Evolutionary conservation across 2,797 vertebrate species (phyloP), one percentile per base, ranked within the genome.

Genomic region (Pterois miles): DNA sequence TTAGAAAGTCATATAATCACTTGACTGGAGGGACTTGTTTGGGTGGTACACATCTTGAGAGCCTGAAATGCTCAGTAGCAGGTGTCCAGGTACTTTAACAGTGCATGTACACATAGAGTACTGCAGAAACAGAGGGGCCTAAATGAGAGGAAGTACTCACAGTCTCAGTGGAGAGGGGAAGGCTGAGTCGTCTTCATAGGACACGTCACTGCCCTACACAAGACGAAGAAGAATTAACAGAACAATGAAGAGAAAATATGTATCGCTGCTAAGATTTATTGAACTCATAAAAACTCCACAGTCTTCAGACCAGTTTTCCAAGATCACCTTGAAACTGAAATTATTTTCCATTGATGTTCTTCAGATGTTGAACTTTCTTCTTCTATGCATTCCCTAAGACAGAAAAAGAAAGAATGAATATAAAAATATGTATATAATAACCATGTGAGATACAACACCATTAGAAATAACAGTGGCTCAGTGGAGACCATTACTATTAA

Each of bases 201-300:
- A 96, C 92, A 92, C 78, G 48, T 93, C 92, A 86, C 91, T 93
- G 84, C 87, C 94, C 95, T 96, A 13, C 9, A 87, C 9, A 12
- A 46, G 79, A 60, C 22, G 60, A 72, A 46, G 7, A 71, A 60
- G 6, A 74, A 68, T 69, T 27, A 20, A 27, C 29, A 25, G n/a
- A 54, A n/a, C 0, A 1, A 56, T 36, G 1, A 33, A 11, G 20
- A 8, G 8, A 12, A 75, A 59, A 23, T 8, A 25, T 1, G 7
- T n/a, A 27, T 22, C 8, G 0, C 18, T 60, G 14, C 43, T 43
- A 27, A 50, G 34, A 70, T 70, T 65, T 23, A 57, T 4, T 43
- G 33, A 62, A 20, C 23, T 20, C 11, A 36, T 64, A 0, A 34
- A 34, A 36, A 27, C 29, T 34, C 1, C n/a, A 59, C 14, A n/a